Evolutionary conservation across 2,113 vertebrate genomes (phyloP).

Genomic region (Pipra filicauda): DNA sequence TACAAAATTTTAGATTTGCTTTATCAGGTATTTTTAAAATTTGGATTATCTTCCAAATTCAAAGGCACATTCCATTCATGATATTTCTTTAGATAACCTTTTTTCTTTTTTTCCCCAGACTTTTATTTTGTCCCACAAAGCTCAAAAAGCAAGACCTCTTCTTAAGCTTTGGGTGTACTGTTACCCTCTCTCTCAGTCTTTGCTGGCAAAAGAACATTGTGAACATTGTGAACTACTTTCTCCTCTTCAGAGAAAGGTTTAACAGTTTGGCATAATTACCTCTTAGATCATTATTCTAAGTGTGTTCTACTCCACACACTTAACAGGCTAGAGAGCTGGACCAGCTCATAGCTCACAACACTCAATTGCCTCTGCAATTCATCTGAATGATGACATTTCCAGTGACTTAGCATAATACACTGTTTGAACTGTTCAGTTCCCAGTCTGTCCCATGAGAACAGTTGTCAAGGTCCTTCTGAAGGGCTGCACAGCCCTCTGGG

Average conservation of each 20-base stretch:
- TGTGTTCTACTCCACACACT: neutral
- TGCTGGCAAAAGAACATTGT: neutral
- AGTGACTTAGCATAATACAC: neutral
- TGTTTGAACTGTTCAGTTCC: neutral
- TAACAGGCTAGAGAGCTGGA: neutral
- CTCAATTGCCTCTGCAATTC: accelerated
- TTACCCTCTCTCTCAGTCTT: neutral
- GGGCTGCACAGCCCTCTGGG: neutral
- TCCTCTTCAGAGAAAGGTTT: neutral
- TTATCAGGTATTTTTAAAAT: neutral
- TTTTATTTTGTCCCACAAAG: neutral
- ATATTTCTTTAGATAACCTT: neutral
- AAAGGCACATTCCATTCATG: neutral
- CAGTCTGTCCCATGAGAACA: neutral
- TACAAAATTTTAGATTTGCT: neutral
- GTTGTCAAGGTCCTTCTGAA: too few species aligned
- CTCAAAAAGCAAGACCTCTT: neutral
- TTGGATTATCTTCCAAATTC: neutral
- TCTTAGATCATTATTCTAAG: neutral
- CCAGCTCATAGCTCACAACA: neutral
- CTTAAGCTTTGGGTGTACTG: neutral
- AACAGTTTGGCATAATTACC: neutral
- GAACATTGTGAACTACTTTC: neutral
- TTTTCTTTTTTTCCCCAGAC: neutral
- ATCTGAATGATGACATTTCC: neutral